phyloP scores from a whole-genome alignment of 2,888 invertebrate species.

The Drosophila barbarae region DNA sequence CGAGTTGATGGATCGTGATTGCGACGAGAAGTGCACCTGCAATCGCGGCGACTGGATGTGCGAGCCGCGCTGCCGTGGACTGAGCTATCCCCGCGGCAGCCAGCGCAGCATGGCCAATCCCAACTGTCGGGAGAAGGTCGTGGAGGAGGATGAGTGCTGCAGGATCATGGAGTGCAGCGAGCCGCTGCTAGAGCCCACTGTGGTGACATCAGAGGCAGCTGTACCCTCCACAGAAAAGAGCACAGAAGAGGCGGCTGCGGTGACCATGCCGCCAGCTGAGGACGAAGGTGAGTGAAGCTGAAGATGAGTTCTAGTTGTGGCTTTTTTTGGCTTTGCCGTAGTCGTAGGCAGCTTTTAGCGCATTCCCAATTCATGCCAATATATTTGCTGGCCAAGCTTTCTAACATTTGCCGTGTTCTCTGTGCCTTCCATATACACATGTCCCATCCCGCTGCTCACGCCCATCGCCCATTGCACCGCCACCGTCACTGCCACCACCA shows the following conservation, averaged over 20 bases:
- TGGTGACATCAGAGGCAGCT: constrained; percentile 39
- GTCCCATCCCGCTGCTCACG: constrained; percentile 33
- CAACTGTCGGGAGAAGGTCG: constrained; percentile 85
- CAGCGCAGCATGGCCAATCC: constrained; percentile 84
- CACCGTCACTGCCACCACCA: constrained; percentile 7
- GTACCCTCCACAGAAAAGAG: constrained; percentile 6
- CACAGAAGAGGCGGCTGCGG: constrained; percentile 17
- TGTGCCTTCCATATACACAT: constrained; percentile 59
- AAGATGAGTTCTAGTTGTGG: background rate
- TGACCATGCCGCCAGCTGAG: constrained; percentile 26
- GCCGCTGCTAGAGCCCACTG: constrained; percentile 71
- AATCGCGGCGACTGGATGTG: constrained; percentile 86
- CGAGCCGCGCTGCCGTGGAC: constrained; percentile 85
- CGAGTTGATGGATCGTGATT: constrained; percentile 86
- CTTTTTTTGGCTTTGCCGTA: constrained; percentile 35
- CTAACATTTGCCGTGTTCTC: constrained; percentile 51
- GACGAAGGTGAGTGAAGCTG: constrained; percentile 55
- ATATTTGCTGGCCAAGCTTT: constrained; percentile 52
- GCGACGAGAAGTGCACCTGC: constrained; percentile 89
- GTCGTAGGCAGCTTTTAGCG: constrained; percentile 46
- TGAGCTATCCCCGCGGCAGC: constrained; percentile 84
- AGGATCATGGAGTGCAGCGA: constrained; percentile 86
- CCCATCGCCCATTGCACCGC: constrained; percentile 31
- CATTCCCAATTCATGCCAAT: constrained; percentile 21
- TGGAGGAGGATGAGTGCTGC: constrained; percentile 86